Percentiles rank a stretch among this genome's conserved stretches.
Conservation (phyloP, 2,113 vertebrate species). For the Megalops atlanticus region DNA sequence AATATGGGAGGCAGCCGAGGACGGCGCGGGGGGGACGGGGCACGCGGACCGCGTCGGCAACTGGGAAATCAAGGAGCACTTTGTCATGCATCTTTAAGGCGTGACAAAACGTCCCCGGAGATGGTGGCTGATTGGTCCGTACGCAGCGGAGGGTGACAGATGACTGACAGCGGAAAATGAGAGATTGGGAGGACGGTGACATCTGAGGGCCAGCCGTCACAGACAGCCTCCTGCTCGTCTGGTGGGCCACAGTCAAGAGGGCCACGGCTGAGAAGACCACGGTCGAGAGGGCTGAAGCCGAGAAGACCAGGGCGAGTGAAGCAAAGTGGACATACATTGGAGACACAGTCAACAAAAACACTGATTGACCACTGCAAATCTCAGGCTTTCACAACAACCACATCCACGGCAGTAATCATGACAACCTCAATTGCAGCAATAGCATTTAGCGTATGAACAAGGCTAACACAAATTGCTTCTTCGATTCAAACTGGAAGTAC, state of each 20-base stretch:
- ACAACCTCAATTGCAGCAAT: too few species aligned
- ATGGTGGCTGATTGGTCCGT: conserved; percentile 73
- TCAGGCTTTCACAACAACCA: background rate
- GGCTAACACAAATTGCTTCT: background rate
- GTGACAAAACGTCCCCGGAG: conserved; percentile 74
- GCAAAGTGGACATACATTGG: background rate
- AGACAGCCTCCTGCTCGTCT: conserved; percentile 63
- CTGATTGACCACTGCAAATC: background rate
- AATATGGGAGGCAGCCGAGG: conserved; percentile 2
- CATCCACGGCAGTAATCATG: background rate
- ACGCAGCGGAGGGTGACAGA: conserved; percentile 66
- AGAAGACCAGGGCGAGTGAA: background rate
- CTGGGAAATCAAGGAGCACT: conserved; percentile 80
- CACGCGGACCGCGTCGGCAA: conserved; percentile 66
- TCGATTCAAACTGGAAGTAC: too few species aligned
- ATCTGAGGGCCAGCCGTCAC: conserved; percentile 65
- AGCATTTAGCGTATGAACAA: background rate
- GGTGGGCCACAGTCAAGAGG: background rate
- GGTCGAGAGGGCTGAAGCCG: background rate
- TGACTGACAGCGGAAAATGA: conserved; percentile 67
- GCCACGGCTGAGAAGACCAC: too few species aligned
- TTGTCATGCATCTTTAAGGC: conserved; percentile 81
- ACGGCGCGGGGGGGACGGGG: conserved; percentile 40
- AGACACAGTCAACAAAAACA: background rate
- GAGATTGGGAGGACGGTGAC: conserved; percentile 44